phyloP scores from a whole-genome alignment of 1,140 invertebrate species.

The Leptoteleia sp. region DNA sequence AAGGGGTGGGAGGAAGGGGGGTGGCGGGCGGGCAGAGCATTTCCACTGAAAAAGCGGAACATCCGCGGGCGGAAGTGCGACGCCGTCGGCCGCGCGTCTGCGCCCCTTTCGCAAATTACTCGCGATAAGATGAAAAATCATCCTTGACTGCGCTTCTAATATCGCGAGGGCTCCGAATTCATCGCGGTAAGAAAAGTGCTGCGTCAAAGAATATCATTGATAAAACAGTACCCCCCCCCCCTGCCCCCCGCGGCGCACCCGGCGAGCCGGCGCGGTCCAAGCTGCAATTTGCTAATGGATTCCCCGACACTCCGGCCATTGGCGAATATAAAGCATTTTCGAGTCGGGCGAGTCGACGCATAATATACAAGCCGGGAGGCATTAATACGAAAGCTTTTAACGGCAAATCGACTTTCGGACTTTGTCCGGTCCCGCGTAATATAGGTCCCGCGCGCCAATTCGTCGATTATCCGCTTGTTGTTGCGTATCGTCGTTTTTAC shows the following conservation, averaged over 20 bases:
- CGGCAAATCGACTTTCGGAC: constrained; percentile 59
- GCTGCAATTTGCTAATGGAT: constrained; percentile 67
- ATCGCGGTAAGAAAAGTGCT: constrained; percentile 56
- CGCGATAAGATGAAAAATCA: constrained; percentile 45
- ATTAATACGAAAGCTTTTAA: constrained; percentile 68
- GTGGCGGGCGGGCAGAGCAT: too few relatives aligned
- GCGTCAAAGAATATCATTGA: constrained; percentile 64
- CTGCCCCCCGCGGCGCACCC: constrained; percentile 35
- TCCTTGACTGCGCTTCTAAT: constrained; percentile 47
- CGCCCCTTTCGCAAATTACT: constrained; percentile 26
- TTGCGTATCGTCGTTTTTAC: constrained; percentile 46
- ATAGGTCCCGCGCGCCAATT: constrained; percentile 48
- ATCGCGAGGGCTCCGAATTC: constrained; percentile 26
- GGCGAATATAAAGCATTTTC: constrained; percentile 53
- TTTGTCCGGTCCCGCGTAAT: constrained; percentile 49
- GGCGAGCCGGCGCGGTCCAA: constrained; percentile 28
- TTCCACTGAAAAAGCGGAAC: constrained; percentile 40
- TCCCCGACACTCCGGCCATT: constrained; percentile 56
- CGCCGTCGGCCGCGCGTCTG: constrained; percentile 4
- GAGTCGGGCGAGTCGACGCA: constrained; percentile 44
- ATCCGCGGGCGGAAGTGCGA: constrained; percentile 4
- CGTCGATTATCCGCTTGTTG: constrained; percentile 51
- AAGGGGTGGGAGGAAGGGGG: too few relatives aligned
- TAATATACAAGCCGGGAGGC: constrained; percentile 54
- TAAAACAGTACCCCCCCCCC: constrained; percentile 43